These are phyloP conservation scores for Sarcophaga carnaria DNA, from an alignment of 2,888 invertebrate species.

Conservation along the genomic window DNA sequence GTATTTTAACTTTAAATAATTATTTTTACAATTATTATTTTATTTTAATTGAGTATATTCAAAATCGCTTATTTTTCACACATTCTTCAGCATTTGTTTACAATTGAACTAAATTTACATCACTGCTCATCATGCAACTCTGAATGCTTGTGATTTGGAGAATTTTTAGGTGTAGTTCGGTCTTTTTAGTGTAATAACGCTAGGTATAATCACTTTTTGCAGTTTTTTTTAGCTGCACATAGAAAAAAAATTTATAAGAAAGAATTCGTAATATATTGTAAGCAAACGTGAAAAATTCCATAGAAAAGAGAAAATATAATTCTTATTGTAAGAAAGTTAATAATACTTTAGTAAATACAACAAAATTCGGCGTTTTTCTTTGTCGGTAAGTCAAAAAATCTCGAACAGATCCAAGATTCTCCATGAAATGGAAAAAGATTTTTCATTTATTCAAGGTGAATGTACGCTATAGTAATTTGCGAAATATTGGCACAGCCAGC, in stretches of 20 bases:
- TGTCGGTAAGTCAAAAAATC: constrained; percentile 45
- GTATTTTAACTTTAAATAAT: too few relatives aligned
- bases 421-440: neutral
- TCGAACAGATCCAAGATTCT: neutral
- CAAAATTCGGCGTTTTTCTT: neutral
- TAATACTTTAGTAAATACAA: constrained; percentile 14
- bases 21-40: too few relatives aligned
- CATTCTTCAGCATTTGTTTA: too few relatives aligned
- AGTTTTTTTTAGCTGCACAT: constrained; percentile 60
- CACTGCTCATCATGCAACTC: constrained; percentile 7
- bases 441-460: constrained; percentile 61
- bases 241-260: constrained; percentile 52
- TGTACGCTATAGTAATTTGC: constrained; percentile 54
- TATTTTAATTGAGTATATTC: too few relatives aligned
- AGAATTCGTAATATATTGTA: constrained; percentile 55
- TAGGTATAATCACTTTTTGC: constrained; percentile 62
- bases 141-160: constrained; percentile 2
- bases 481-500: constrained; percentile 23
- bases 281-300: constrained; percentile 14
- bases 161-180: constrained; percentile 34
- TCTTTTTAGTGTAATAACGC: constrained; percentile 41
- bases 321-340: constrained; percentile 9
- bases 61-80: too few relatives aligned
- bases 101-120: too few relatives aligned
- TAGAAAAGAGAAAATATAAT: constrained; percentile 3